Base-by-base conservation (phyloP, 2,797 vertebrate species). In the Poeciliopsis turneri region DNA sequence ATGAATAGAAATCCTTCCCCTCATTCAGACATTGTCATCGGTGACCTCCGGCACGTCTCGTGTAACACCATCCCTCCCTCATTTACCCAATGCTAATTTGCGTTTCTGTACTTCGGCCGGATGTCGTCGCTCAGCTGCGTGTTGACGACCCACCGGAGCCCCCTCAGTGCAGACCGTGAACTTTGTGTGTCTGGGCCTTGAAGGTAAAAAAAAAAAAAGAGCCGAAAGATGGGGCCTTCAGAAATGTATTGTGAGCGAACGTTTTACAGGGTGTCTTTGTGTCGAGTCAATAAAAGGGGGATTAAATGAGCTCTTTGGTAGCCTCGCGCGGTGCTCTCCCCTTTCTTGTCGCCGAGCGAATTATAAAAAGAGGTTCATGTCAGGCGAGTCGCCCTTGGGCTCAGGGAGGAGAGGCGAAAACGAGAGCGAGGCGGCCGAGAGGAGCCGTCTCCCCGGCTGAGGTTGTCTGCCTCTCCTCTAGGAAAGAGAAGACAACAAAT, bases 381-480 rank as follows among this genome's bases (percentile, higher is more conserved):
- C 86, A 89, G 80, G 72, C 61, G 28, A 68, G 83, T 80, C 82
- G 91, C 87, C 91, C 92, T 89, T 86, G 87, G 85, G 87, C 87
- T 85, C 80, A 25, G 39, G 81, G 80, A 79, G 75, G 75, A 83
- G 84, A 78, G 71, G 57, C 64, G 8, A 43, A 68, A 43, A 69
- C 43, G 70, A 76, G 79, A 68, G 49, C 0, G 76, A 74, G 74
- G 77, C 75, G 74, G 85, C 79, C 74, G 79, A 4, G 28, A 81
- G 13, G 88, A 85, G 78, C 82, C 78, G 87, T 85, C 86, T 79
- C 59, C 59, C 57, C 68, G 25, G 78, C 84, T 68, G n/a, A 83
- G 39, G 69, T 33, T 12, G 75, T 49, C 72, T 10, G 2, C 80
- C 84, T 79, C 71, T 77, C 80, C 59, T 2, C 73, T 12, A n/a